A percentile compares a stretch with the other conserved stretches of the same genome.
Evolutionary conservation across 2,888 invertebrate species (phyloP).

Genomic region (Mamestra brassicae): DNA sequence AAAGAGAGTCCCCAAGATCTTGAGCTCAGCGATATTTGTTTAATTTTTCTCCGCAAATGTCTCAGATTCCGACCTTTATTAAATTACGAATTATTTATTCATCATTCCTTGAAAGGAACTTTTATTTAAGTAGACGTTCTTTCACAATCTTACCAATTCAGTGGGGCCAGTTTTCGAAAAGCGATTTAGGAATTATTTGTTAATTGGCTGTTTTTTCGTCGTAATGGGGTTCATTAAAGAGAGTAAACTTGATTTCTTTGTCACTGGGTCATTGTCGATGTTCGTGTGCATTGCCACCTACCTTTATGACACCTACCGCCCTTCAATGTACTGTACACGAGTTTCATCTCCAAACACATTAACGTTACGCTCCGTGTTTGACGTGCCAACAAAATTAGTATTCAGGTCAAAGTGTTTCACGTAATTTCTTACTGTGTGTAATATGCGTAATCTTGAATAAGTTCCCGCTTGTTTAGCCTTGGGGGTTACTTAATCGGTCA

Average conservation of each 20-base stretch:
- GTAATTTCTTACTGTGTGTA: conserved; percentile 53
- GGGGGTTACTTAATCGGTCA: conserved; percentile 52
- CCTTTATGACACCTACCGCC: conserved; percentile 3
- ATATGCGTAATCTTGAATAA: conserved; percentile 40
- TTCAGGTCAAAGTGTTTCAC: conserved; percentile 51
- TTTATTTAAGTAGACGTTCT: conserved; percentile 19
- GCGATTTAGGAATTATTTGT: conserved; percentile 11
- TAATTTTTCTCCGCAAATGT: conserved; percentile 9
- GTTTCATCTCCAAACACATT: conserved; percentile 50
- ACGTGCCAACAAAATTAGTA: conserved; percentile 51
- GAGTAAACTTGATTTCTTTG: conserved; percentile 24
- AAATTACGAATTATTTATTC: conserved; percentile 45
- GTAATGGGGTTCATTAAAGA: conserved; percentile 13
- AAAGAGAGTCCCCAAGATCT: conserved; percentile 11
- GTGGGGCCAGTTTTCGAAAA: conserved; percentile 18
- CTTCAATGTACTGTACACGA: conserved; percentile 14
- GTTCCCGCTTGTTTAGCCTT: conserved; percentile 32
- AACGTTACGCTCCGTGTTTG: conserved; percentile 49
- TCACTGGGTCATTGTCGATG: conserved; percentile 35
- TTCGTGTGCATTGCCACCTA: neutral
- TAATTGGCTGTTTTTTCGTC: conserved; percentile 28
- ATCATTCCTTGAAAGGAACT: conserved; percentile 16
- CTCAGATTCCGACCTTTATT: conserved; percentile 31
- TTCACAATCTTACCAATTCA: conserved; percentile 17
- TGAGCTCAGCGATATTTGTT: conserved; percentile 1